Evolutionary conservation across 2,113 vertebrate species (phyloP), one percentile per base, ranked within the genome.

Genomic region (Sterrhoptilus dennistouni): DNA sequence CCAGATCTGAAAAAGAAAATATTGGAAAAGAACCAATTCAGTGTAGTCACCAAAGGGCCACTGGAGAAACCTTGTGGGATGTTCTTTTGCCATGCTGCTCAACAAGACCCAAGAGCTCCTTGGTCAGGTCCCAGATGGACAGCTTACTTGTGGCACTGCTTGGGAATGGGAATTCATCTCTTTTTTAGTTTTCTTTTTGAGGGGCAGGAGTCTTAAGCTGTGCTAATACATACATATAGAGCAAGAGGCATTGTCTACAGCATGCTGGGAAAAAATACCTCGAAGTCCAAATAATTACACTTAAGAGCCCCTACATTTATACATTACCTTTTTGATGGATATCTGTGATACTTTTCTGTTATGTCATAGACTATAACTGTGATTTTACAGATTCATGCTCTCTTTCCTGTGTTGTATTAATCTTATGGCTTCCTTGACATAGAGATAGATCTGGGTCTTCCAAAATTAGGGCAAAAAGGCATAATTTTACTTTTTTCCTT

Each of bases 141-240:
- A 72, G 19, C 5, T 56, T 83, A 35, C 8, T 7, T 9, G 7
- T 83, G 3, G 28, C 19, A 40, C 17, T 69, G 8, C 29, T 47
- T 52, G 17, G 11, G 20, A 83, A 70, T 18, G 11, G 1, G 24
- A 83, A 71, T 35, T 13, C 1, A 25, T 15, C 2, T 14, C 3
- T 50, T 61, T n/a, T 47, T 49, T 49, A 2, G 5, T 0, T 29
- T 72, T 29, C 25, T 72, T 79, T 60, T 33, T 27, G 35, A 22
- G 4, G 2, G 3, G 2, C 8, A 28, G 3, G 2, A 1, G 1
- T 35, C 17, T 82, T 64, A 80, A 69, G 9, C 13, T 59, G 7
- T 23, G 6, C 14, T 42, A 36, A 27, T 18, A 4, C 3, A 44
- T 50, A 40, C 3, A 11, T 16, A 27, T 8, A 56, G 6, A 82